Base-by-base conservation (phyloP, 1,140 invertebrate genomes). In the Capitella teleta region DNA sequence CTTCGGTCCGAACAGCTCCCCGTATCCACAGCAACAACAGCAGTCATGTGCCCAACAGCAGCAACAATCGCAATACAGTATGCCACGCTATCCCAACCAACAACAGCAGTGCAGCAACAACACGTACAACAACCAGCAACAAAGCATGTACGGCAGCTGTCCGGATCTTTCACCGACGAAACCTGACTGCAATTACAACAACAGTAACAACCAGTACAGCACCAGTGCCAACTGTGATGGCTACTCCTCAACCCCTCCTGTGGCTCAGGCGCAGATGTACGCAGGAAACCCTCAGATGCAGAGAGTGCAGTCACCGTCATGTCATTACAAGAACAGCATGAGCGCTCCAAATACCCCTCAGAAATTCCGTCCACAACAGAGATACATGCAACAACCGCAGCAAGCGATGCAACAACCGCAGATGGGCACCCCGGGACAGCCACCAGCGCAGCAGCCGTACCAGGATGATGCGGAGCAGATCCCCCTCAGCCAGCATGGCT, bases 401-500 rank as follows among this genome's bases (percentile, higher is more conserved):
- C 38, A 40, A 24, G 19, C 16, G 36, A 16, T 18, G 23, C 36
- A 40, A 21, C 25, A 18, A 12, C 38, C 38, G 1, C 19, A 40
- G 14, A 18, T n/a, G 38, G 19, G 19, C n/a, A 40, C 30, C 18
- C 32, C n/a, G 6, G 21, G 2, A 1, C 21, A 49, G 14, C 23
- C 25, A 24, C 30, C 30, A 18, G 24, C 21, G 10, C 47, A 19
- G 28, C 30, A 41, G 18, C 4, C 16, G 28, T 10, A 18, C 12
- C 32, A 16, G 8, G 19, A 21, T 43, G 26, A 19, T 2, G 19
- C 43, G 25, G 14, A 37, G 21, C 23, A n/a, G 46, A 40, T 19
- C 10, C 19, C 25, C 3, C 25, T 4, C 3, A 44, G 14, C 52
- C 64, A 66, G 53, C 66, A 71, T 47, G 60, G 58, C 28, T 66